Percentiles rank a stretch among this genome's conserved stretches.
phyloP scores from a whole-genome alignment of 2,888 invertebrate species.

The Melieria omissa region DNA sequence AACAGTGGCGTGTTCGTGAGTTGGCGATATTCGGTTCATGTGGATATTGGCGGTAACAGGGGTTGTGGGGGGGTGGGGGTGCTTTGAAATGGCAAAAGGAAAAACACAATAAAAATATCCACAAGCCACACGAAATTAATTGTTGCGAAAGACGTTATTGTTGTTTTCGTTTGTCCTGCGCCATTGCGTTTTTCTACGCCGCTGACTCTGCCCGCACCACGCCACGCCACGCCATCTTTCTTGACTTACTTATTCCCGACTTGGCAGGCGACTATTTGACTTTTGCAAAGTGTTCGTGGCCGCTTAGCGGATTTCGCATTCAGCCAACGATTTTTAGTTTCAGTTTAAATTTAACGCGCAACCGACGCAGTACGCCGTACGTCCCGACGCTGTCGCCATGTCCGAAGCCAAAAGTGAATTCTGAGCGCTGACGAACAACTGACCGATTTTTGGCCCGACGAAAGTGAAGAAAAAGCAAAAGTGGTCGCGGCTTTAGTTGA shows the following conservation, averaged over 20 bases:
- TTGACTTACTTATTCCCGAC: background rate
- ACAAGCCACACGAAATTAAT: conserved; percentile 34
- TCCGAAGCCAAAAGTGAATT: too few species aligned
- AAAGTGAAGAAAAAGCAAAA: too few species aligned
- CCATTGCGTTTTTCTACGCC: background rate
- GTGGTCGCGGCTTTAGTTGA: too few species aligned
- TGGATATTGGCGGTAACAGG: too few species aligned
- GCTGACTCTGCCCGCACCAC: background rate
- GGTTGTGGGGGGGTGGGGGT: too few species aligned
- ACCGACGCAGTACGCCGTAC: conserved; percentile 25
- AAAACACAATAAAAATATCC: conserved; percentile 26
- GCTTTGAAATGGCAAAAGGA: conserved; percentile 1
- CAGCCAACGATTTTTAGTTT: conserved; percentile 6
- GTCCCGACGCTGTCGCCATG: too few species aligned
- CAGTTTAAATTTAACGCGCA: conserved; percentile 40
- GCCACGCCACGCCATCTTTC: background rate
- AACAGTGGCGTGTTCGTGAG: too few species aligned
- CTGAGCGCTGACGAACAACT: too few species aligned
- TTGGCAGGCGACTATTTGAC: background rate
- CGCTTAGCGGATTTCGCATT: conserved; percentile 16
- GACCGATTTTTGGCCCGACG: too few species aligned
- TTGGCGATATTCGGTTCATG: too few species aligned
- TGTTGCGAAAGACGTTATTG: conserved; percentile 22
- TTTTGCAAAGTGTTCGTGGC: conserved; percentile 18
- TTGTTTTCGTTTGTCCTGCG: background rate